Percentiles rank a stretch among this genome's conserved stretches.
Conservation (phyloP, 2,888 invertebrate species). For the Lymantria dispar region DNA sequence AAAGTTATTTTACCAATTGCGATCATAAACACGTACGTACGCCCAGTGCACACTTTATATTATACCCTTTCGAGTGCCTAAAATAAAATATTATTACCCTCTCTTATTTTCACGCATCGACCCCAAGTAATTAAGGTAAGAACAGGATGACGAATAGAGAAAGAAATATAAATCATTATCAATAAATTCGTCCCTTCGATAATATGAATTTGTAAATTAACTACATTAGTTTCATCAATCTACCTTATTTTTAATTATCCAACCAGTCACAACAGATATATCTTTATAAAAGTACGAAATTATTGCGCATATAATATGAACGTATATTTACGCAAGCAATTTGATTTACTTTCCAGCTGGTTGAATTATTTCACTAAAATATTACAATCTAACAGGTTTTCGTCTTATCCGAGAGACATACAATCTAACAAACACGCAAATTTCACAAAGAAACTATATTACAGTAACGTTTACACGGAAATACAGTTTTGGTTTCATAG, state of each 20-base stretch:
- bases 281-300: conserved; percentile 13
- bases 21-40: too few relatives aligned
- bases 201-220: too few relatives aligned
- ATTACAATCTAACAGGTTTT: background rate
- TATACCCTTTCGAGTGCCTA: too few relatives aligned
- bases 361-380: conserved; percentile 8
- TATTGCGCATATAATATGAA: conserved; percentile 16
- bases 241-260: background rate
- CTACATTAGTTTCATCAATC: background rate
- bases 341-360: conserved; percentile 11
- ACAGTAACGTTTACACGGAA: conserved; percentile 14
- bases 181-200: too few relatives aligned
- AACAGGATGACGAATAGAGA: too few relatives aligned
- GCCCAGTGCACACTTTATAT: too few relatives aligned
- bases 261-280: background rate
- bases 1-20: too few relatives aligned
- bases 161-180: too few relatives aligned
- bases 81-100: too few relatives aligned
- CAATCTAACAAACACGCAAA: conserved; percentile 11
- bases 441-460: conserved; percentile 21
- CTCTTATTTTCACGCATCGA: too few relatives aligned
- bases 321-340: conserved; percentile 1
- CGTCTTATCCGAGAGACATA: conserved; percentile 4
- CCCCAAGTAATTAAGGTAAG: too few relatives aligned
- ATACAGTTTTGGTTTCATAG: conserved; percentile 12